Conservation (phyloP, 2,113 vertebrate genomes). For the Plecturocebus donacophilus region DNA sequence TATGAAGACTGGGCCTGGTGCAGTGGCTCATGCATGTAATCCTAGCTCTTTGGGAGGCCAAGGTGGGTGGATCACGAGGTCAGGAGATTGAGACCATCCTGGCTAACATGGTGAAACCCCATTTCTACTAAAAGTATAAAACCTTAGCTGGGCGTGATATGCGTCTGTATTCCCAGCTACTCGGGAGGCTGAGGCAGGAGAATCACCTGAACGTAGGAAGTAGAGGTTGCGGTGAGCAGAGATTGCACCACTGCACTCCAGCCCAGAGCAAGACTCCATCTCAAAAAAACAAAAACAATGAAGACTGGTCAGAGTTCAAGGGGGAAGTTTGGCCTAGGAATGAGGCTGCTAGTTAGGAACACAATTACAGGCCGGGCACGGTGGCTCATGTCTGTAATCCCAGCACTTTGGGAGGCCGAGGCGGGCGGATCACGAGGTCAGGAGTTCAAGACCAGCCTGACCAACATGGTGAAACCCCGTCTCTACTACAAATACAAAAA, state of each 20-base stretch:
- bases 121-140: not conserved
- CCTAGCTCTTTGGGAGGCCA: not conserved
- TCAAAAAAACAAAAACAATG: not conserved
- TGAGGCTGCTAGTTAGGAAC: not conserved
- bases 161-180: not conserved
- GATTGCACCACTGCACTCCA: not conserved
- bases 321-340: not conserved
- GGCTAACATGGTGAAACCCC: not conserved
- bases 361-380: not conserved
- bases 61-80: not conserved
- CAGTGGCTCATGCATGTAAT: not conserved
- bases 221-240: not conserved
- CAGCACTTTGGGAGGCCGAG: too few relatives aligned
- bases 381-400: too few relatives aligned
- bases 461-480: too few relatives aligned
- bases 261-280: not conserved
- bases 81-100: not conserved
- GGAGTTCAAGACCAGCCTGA: too few relatives aligned
- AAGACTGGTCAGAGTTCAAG: not conserved
- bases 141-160: not conserved
- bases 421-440: too few relatives aligned
- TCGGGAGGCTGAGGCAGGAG: not conserved
- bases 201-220: not conserved
- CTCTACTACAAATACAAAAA: too few relatives aligned
- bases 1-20: not conserved